Conservation (phyloP, 2,113 vertebrate genomes). For the Mionectes macconnelli region DNA sequence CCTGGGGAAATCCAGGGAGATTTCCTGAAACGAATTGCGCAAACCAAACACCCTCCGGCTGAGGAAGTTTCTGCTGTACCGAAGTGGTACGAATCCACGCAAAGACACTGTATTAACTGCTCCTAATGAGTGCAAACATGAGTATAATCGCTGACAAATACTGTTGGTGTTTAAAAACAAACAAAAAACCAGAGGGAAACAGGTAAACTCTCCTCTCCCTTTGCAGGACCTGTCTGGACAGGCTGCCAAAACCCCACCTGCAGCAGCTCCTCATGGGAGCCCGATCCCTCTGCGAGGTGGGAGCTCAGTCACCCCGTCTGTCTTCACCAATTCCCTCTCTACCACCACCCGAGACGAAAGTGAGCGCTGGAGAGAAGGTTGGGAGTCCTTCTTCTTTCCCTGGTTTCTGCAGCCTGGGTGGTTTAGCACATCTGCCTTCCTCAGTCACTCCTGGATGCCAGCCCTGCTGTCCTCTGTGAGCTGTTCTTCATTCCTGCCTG, state of each 20-base stretch:
- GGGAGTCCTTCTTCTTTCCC: neutral
- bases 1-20: constrained; percentile 23
- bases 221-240: neutral
- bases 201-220: neutral
- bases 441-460: neutral
- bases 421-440: neutral
- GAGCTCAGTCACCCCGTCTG: neutral
- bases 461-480: neutral
- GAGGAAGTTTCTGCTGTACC: neutral
- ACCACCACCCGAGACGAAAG: neutral
- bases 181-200: neutral
- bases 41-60: neutral
- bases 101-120: neutral
- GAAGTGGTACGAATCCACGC: neutral
- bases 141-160: neutral
- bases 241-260: neutral
- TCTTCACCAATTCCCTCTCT: neutral
- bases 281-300: rapidly evolving
- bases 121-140: constrained; percentile 12
- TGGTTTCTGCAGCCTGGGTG: neutral
- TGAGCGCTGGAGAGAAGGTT: neutral
- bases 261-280: neutral
- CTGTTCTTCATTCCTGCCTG: neutral
- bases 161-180: constrained; percentile 31
- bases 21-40: neutral